Base-by-base conservation (phyloP, 1,140 invertebrate species). In the Drosophila nigromelanica region DNA sequence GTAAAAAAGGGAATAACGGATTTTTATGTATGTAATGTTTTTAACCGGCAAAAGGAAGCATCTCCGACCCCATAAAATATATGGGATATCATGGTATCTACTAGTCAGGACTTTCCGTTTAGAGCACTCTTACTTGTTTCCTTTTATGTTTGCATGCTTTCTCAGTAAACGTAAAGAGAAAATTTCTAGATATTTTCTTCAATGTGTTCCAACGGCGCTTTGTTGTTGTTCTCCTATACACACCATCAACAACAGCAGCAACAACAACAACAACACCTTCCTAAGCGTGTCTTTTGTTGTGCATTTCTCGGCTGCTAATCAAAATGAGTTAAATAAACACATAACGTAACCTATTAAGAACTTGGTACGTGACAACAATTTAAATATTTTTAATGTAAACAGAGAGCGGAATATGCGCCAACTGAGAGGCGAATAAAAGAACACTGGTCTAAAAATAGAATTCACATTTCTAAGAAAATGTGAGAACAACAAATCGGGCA, bases 291-390 rank as follows among this genome's bases (percentile, higher is more conserved):
- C 72, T 75, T 73, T 72, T 78, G 51, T 76, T 75, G 81, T 73
- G 68, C 66, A 82, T 82, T 83, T 83, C 76, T 79, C 79, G 79
- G 64, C 63, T 71, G 78, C 80, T 87, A 87, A 87, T 89, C 83
- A 89, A 87, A 87, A 87, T 87, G 83, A 87, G 83, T 87, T 87
- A 87, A 87, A 89, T 87, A 89, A 89, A 89, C 83, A 87, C 83
- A 87, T 90, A 90, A 90, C 87, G 86, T 90, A 90, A 90, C 86
- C 81, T 90, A 90, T 90, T 90, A 86, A 90, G 87, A 90, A 90
- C 81, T 86, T 90, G 72, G 81, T 90, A 90, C 86, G 86, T 90
- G 86, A 90, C 86, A 86, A 90, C 83, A 87, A 87, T 87, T 87
- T 87, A 83, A 87, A 87, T 87, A 87, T 83, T 89, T 89, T 83